Base-by-base conservation (phyloP, 1,140 invertebrate genomes). In the Hirudo medicinalis region DNA sequence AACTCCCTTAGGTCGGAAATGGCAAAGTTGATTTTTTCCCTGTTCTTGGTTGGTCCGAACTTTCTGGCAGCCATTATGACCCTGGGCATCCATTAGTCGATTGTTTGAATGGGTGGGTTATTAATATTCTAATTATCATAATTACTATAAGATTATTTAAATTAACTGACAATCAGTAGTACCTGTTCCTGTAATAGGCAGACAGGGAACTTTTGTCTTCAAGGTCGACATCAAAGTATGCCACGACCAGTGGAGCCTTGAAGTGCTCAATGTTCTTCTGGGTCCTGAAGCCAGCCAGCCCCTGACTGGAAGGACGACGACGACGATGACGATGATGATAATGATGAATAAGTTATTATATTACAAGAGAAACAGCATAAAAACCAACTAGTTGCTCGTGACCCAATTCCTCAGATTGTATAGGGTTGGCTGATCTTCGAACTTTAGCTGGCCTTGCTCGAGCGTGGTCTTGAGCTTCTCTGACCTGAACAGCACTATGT, bases 11-110 rank as follows among this genome's bases (percentile, higher is more conserved):
- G 32, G 49, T 70, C 53, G 5, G 69, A 70, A 53, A 70, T n/a
- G n/a, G 69, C 69, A 54, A 70, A 70, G 29, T 36, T 70, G 17
- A 70, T 54, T 19, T 22, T 36, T 11, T 53, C 22, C 53, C 17
- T 20, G 57, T 25, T 25, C 29, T 63, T 63, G 43, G 36, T 4
- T 22, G 25, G 36, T 6, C 13, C 3, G 49, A 49, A 70, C 53
- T 70, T 70, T 36, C 43, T 70, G n/a, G 69, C 69, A 49, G 49
- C 53, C n/a, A 25, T 54, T 53, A 70, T 70, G 22, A 70, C 69
- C 29, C 69, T 70, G 29, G 19, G 43, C 15, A 49, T 17, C 40
- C 4, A 40, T 40, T 40, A 11, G 40, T 40, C 11, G 43, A 49
- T 11, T 49, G 43, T 8, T 15, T 49, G 43, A 15, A 17, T 49